Evolutionary conservation across 1,140 invertebrate species (phyloP).

Genomic region (Harpegnathos saltator): DNA sequence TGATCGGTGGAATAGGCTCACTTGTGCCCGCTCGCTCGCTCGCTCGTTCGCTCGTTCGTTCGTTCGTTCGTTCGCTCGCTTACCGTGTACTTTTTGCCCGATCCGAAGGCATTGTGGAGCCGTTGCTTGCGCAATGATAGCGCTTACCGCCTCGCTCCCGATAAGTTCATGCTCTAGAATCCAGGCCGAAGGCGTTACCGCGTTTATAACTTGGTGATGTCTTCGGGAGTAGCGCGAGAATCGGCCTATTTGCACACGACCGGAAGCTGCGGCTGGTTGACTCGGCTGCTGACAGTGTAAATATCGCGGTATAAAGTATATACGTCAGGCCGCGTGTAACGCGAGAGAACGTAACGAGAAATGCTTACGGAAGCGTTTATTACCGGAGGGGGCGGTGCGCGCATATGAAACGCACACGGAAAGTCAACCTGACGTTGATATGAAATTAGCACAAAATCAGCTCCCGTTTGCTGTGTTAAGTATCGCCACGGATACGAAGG

Average conservation of each 20-base stretch:
- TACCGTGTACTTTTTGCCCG: conserved; percentile 72
- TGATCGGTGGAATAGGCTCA: conserved; percentile 60
- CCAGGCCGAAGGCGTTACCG: conserved; percentile 82
- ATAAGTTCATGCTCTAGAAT: conserved; percentile 85
- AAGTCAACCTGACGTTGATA: conserved; percentile 27
- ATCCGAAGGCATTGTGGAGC: conserved; percentile 79
- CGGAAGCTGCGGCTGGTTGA: conserved; percentile 39
- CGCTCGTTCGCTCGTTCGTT: conserved; percentile 59
- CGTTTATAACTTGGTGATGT: conserved; percentile 77
- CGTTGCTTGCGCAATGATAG: conserved; percentile 82
- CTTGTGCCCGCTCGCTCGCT: not conserved
- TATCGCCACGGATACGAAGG: too few relatives aligned
- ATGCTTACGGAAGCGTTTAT: conserved; percentile 28
- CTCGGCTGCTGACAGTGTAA: conserved; percentile 25
- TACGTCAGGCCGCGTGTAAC: not conserved
- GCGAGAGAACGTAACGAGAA: conserved; percentile 8
- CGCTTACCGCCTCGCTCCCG: conserved; percentile 77
- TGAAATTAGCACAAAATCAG: conserved; percentile 41
- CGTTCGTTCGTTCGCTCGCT: conserved; percentile 63
- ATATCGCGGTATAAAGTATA: not conserved
- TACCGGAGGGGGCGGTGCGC: not conserved
- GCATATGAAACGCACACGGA: conserved; percentile 9
- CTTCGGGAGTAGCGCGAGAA: conserved; percentile 57
- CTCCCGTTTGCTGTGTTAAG: not conserved
- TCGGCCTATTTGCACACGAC: conserved; percentile 33